Percentiles rank a stretch among this genome's conserved stretches.
Conservation (phyloP, 2,888 invertebrate species). For the Elegia similella region DNA sequence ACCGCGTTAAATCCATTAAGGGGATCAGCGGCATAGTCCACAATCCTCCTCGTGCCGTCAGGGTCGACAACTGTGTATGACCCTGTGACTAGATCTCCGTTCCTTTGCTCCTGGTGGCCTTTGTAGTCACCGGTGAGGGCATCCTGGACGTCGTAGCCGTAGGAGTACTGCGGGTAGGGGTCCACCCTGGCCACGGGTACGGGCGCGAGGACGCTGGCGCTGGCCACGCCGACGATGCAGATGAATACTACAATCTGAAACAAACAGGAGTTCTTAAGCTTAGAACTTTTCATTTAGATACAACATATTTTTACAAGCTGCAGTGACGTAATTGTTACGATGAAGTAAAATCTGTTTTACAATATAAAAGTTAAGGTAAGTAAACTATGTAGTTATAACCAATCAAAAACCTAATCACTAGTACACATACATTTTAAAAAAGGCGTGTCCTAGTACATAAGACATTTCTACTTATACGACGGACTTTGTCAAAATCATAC, state of each 20-base stretch:
- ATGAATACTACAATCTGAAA: slow-evolving; percentile 78
- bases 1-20: slow-evolving; percentile 82
- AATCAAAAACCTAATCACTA: no score
- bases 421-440: no score
- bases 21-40: slow-evolving; percentile 80
- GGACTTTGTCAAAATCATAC: no score
- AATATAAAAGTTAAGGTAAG: no score
- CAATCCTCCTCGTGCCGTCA: slow-evolving; percentile 79
- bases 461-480: no score
- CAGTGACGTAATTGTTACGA: no score
- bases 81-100: slow-evolving; percentile 81
- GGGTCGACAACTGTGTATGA: slow-evolving; percentile 80
- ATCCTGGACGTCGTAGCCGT: slow-evolving; percentile 82
- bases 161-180: slow-evolving; percentile 79
- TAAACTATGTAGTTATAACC: no score
- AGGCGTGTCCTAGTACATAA: no score
- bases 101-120: slow-evolving; percentile 79
- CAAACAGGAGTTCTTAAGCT: slow-evolving; percentile 20
- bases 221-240: slow-evolving; percentile 58
- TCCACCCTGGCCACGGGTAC: slow-evolving; percentile 61
- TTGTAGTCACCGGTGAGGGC: slow-evolving; percentile 82
- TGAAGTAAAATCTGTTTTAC: no score
- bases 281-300: background rate
- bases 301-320: no score
- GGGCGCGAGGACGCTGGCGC: slow-evolving; percentile 63